These are phyloP conservation scores for Himantopus leucocephalus DNA, from an alignment of 2,113 vertebrate genomes.

Conservation along the genomic window DNA sequence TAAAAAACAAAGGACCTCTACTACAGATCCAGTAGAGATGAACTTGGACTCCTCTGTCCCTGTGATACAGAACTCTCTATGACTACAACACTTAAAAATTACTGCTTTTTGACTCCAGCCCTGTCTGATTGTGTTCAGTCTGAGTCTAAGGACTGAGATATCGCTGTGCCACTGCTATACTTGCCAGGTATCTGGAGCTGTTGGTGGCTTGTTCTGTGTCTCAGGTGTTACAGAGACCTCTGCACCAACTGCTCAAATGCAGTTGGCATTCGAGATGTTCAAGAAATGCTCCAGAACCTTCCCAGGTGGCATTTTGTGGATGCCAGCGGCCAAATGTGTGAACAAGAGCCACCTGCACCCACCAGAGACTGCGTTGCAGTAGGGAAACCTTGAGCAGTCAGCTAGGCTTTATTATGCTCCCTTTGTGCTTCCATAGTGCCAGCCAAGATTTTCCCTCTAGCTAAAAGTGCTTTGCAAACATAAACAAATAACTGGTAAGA, in stretches of 20 bases:
- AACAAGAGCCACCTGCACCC: neutral
- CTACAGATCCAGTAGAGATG: neutral
- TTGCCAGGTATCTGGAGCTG: neutral
- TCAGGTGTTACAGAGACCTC: neutral
- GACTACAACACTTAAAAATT: neutral
- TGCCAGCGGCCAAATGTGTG: neutral
- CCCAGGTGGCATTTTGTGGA: neutral
- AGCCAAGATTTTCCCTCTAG: neutral
- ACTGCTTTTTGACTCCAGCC: neutral
- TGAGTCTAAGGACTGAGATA: neutral
- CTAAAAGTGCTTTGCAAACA: neutral
- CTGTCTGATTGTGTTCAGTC: neutral
- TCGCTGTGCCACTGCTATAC: accelerated
- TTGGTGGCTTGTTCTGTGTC: neutral
- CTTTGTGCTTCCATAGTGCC: neutral
- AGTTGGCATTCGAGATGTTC: neutral
- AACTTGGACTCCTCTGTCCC: neutral
- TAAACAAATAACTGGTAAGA: neutral
- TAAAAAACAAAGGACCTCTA: neutral
- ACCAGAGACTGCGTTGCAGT: neutral
- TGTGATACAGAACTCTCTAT: neutral
- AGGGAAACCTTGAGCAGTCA: neutral
- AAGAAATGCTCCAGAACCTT: neutral
- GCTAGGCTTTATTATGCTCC: neutral
- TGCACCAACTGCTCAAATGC: neutral